phyloP scores from a whole-genome alignment of 1,140 invertebrate genomes.

The Amyelois transitella region DNA sequence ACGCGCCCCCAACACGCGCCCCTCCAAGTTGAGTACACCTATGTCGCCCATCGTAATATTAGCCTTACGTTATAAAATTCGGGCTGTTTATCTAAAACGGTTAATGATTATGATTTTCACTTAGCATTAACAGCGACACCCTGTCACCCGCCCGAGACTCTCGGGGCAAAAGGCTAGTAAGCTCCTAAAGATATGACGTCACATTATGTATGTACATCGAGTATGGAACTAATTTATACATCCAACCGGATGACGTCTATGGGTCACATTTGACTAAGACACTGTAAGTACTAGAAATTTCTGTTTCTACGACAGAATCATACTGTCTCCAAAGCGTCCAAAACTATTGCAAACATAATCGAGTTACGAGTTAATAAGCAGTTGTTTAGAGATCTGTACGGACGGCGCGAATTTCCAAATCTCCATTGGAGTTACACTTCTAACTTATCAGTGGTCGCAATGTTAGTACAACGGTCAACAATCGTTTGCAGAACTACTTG shows the following conservation, averaged over 20 bases:
- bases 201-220: constrained; percentile 55
- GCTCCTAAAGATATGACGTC: constrained; percentile 72
- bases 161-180: constrained; percentile 71
- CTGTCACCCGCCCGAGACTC: constrained; percentile 67
- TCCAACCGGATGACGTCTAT: not conserved
- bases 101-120: constrained; percentile 56
- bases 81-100: constrained; percentile 27
- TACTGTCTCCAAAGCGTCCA: constrained; percentile 5
- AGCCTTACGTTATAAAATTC: constrained; percentile 11
- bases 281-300: not conserved
- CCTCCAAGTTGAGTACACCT: not conserved
- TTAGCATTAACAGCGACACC: constrained; percentile 71
- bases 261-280: not conserved
- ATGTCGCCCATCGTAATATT: constrained; percentile 16
- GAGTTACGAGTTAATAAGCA: not conserved
- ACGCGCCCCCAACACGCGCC: not conserved
- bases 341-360: not conserved
- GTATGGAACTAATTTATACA: constrained; percentile 23
- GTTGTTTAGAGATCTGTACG: constrained; percentile 24
- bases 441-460: not conserved
- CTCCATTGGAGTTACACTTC: not conserved
- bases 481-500: constrained; percentile 36
- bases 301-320: no score
- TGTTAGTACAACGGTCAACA: constrained; percentile 6
- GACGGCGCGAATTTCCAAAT: constrained; percentile 38